Evolutionary conservation across 1,140 invertebrate genomes (phyloP).

Genomic region (Euwallacea similis): DNA sequence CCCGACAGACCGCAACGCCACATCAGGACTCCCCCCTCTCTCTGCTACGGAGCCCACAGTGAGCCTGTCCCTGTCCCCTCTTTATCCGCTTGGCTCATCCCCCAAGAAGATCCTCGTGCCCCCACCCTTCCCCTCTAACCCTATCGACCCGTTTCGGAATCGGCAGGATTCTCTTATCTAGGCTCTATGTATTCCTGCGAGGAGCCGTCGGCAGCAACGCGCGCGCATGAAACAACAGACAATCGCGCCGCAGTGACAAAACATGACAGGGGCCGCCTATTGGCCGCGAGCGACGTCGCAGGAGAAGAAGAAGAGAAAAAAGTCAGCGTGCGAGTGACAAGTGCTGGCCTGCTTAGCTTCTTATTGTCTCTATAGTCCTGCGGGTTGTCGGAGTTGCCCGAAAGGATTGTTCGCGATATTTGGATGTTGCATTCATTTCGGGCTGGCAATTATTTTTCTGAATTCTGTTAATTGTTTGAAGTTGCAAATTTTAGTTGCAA

Average conservation of each 20-base stretch:
- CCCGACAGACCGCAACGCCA: conserved; percentile 24
- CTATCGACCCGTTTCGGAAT: conserved; percentile 39
- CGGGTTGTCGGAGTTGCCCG: conserved; percentile 11
- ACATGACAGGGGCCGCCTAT: conserved; percentile 51
- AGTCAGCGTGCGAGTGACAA: conserved; percentile 33
- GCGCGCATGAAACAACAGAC: conserved; percentile 43
- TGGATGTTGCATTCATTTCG: too few relatives aligned
- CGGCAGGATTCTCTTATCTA: conserved; percentile 44
- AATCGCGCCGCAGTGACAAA: conserved; percentile 52
- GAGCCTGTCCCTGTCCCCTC: conserved; percentile 8
- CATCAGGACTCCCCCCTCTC: conserved; percentile 12
- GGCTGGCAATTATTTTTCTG: too few relatives aligned
- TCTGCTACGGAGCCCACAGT: not conserved
- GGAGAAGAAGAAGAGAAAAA: conserved; percentile 41
- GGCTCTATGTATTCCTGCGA: conserved; percentile 36
- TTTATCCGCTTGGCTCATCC: conserved; percentile 37
- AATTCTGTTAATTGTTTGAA: too few relatives aligned
- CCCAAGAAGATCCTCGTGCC: conserved; percentile 28
- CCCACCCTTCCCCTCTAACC: conserved; percentile 45
- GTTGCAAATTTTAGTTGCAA: too few relatives aligned
- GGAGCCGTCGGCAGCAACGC: conserved; percentile 24
- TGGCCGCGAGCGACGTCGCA: conserved; percentile 45
- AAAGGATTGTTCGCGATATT: not conserved
- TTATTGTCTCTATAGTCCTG: conserved; percentile 43
- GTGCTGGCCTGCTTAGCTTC: conserved; percentile 39